phyloP scores from a whole-genome alignment of 2,797 vertebrate species.

The Danio kyathit region DNA sequence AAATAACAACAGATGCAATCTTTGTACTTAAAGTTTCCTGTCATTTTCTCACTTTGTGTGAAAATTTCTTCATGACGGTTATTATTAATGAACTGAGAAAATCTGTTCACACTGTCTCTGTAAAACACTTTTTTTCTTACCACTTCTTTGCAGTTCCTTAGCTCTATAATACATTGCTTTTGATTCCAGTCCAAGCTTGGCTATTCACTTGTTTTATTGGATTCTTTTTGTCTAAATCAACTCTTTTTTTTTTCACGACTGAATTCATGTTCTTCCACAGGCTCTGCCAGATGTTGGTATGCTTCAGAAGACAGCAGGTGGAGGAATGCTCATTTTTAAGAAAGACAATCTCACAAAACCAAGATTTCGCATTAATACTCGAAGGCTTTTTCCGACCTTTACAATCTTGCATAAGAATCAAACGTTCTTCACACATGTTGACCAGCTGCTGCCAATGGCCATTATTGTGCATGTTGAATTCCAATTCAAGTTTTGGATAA shows the following conservation, averaged over 20 bases:
- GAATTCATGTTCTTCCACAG: constrained; percentile 25
- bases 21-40: not conserved
- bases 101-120: constrained; percentile 1
- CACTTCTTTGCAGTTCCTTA: not conserved
- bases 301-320: constrained; percentile 14
- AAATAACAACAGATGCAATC: constrained; percentile 3
- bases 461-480: not conserved
- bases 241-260: constrained; percentile 2
- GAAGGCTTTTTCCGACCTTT: not conserved
- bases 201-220: constrained; percentile 32
- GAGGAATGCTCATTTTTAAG: constrained; percentile 2
- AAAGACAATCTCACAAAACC: constrained; percentile 7
- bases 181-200: constrained; percentile 19
- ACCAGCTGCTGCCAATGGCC: not conserved
- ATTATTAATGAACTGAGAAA: not conserved
- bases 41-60: not conserved
- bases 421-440: not conserved
- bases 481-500: not conserved
- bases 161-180: constrained; percentile 18
- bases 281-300: constrained; percentile 10
- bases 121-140: constrained; percentile 6
- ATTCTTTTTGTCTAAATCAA: not conserved
- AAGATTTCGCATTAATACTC: constrained; percentile 1
- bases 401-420: not conserved
- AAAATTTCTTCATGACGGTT: not conserved